phyloP scores from a whole-genome alignment of 2,888 invertebrate genomes.

The Limnephilus rhombicus region DNA sequence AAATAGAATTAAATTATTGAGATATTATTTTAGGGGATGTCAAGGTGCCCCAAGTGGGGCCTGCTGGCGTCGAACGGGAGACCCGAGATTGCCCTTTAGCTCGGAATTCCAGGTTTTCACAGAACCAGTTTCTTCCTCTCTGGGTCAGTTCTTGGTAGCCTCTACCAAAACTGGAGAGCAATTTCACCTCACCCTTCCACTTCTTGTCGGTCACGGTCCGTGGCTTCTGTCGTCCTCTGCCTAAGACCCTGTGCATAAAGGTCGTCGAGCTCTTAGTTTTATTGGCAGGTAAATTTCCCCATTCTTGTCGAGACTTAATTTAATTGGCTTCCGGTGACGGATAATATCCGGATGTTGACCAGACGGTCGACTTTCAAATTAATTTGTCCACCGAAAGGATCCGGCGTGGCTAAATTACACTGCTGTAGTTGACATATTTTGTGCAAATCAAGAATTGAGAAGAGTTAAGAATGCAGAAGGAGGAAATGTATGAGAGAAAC shows the following conservation, averaged over 20 bases:
- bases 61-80: neutral
- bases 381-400: neutral
- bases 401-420: neutral
- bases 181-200: neutral
- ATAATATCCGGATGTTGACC: neutral
- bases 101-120: neutral
- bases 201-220: neutral
- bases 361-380: too few relatives aligned
- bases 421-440: too few relatives aligned
- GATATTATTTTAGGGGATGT: neutral
- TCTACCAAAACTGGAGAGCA: neutral
- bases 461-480: too few relatives aligned
- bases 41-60: neutral
- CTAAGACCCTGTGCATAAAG: neutral
- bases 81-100: neutral
- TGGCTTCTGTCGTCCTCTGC: neutral
- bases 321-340: neutral
- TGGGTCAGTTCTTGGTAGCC: neutral
- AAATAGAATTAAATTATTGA: neutral
- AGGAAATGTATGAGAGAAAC: too few relatives aligned
- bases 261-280: neutral
- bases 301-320: neutral
- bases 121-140: neutral
- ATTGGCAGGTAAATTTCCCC: neutral
- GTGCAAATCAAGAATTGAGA: too few relatives aligned